Evolutionary conservation across 2,888 invertebrate species (phyloP).

Genomic region (Philopedon plagiatum): DNA sequence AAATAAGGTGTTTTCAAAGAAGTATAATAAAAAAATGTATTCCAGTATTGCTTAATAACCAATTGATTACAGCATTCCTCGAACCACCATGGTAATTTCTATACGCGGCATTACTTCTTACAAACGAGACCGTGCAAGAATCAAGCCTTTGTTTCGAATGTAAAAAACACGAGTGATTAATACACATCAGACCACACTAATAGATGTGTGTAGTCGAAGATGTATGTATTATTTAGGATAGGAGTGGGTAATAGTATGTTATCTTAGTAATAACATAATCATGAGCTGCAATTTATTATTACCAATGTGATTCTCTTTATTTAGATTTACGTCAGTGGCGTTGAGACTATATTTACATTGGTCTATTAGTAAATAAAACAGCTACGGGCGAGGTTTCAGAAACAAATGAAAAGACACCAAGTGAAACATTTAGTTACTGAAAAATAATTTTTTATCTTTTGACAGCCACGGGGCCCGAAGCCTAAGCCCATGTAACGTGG

Average conservation of each 20-base stretch:
- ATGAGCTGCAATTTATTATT: conserved; percentile 14
- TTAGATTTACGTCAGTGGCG: neutral
- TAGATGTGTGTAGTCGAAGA: conserved; percentile 16
- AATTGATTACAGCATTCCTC: conserved; percentile 19
- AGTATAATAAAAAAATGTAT: neutral
- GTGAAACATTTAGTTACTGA: too few relatives aligned
- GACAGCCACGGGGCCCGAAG: too few relatives aligned
- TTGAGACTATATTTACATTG: too few relatives aligned
- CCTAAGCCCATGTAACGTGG: too few relatives aligned
- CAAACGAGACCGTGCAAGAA: conserved; percentile 13
- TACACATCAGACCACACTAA: conserved; percentile 18
- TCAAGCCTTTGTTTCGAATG: conserved; percentile 19
- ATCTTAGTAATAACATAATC: conserved; percentile 18
- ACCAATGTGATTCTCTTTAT: conserved; percentile 13
- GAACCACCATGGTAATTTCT: conserved; percentile 10
- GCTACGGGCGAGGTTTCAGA: too few relatives aligned
- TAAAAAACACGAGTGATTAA: conserved; percentile 25
- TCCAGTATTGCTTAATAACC: conserved; percentile 1
- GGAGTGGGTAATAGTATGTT: conserved; percentile 25
- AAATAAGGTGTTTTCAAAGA: too few relatives aligned
- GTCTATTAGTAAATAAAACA: too few relatives aligned
- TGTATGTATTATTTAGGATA: conserved; percentile 13
- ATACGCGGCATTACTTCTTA: neutral
- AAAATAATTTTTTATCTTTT: too few relatives aligned
- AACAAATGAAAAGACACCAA: too few relatives aligned